Evolutionary conservation across 2,888 invertebrate genomes (phyloP).

Genomic region (Pterostichus niger): DNA sequence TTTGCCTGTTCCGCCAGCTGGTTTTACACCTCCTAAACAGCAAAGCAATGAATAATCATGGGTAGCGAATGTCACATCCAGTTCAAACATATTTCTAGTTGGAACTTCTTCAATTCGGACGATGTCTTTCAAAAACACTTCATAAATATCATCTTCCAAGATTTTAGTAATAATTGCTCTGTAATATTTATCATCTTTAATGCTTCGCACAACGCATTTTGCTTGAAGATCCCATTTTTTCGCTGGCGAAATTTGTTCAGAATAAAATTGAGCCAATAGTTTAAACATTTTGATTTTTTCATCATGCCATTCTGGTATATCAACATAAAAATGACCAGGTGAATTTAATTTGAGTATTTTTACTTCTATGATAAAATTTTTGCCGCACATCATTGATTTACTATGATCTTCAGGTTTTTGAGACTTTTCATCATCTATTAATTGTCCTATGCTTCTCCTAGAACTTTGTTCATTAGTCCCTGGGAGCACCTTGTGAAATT

Average conservation of each 20-base stretch:
- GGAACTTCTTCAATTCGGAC: constrained; percentile 79
- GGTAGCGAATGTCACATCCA: constrained; percentile 79
- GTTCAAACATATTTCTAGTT: constrained; percentile 77
- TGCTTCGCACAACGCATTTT: constrained; percentile 77
- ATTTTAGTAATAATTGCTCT: constrained; percentile 80
- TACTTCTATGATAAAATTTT: constrained; percentile 74
- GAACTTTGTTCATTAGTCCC: background rate
- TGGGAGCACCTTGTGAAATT: constrained; percentile 58
- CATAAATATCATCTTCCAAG: constrained; percentile 75
- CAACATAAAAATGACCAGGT: constrained; percentile 82
- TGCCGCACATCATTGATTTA: constrained; percentile 7
- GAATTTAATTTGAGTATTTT: constrained; percentile 78
- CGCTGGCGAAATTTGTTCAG: constrained; percentile 57
- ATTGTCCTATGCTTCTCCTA: background rate
- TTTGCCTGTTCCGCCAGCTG: constrained; percentile 82
- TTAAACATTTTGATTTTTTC: constrained; percentile 75
- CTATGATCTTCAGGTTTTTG: background rate
- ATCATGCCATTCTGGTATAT: constrained; percentile 74
- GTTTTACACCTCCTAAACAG: constrained; percentile 84
- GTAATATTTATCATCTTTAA: constrained; percentile 81
- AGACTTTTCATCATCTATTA: background rate
- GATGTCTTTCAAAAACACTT: constrained; percentile 85
- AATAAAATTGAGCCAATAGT: constrained; percentile 79
- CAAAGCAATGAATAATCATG: constrained; percentile 83
- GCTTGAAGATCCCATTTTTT: constrained; percentile 79